Evolutionary conservation across 2,888 invertebrate genomes (phyloP), one percentile per base, ranked within the genome.

Genomic region (Lampropteryx suffumata): DNA sequence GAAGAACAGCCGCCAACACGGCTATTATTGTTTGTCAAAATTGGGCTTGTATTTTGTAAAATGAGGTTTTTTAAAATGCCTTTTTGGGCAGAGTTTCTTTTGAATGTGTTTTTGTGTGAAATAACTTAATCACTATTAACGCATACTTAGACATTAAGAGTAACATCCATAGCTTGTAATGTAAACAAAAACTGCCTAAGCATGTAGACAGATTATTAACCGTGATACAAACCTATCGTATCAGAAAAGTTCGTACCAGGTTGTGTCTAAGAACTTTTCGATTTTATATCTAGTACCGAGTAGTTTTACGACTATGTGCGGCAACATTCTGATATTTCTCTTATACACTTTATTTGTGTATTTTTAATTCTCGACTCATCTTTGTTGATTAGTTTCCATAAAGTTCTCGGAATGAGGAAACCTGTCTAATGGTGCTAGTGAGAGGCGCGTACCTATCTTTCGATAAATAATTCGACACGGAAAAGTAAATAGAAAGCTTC

Each of bases 11-110:
- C 65, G 64, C 62, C 51, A 52, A 61, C 60, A 62, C 60, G 56
- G 56, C 69, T 62, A 59, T 59, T 59, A 59, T 61, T 61, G 52
- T 61, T 61, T 57, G 59, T 59, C 57, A 57, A 57, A 62, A 62
- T 59, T 57, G 54, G 49, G 50, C 55, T 53, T 55, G 52, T 57
- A 57, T 56, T 62, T 62, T 59, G 57, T 62, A 46, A 58, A 56
- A 59, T 62, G 54, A 62, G 56, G 53, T 59, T 56, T 47, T 57
- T 61, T 45, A 39, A 59, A 32, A 47, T 55, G 43, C 47, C 14
- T 48, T 48, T 50, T 55, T 50, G 34, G 13, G 48, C 27, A 30
- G 30, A 27, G 14, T 33, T 40, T 39, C 26, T 21, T 37, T 42
- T 43, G 37, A 42, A 24, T 37, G 7, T 36, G 34, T 39, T 43